Base-by-base conservation (phyloP, 2,888 invertebrate species). In the Osmoderma eremita region DNA sequence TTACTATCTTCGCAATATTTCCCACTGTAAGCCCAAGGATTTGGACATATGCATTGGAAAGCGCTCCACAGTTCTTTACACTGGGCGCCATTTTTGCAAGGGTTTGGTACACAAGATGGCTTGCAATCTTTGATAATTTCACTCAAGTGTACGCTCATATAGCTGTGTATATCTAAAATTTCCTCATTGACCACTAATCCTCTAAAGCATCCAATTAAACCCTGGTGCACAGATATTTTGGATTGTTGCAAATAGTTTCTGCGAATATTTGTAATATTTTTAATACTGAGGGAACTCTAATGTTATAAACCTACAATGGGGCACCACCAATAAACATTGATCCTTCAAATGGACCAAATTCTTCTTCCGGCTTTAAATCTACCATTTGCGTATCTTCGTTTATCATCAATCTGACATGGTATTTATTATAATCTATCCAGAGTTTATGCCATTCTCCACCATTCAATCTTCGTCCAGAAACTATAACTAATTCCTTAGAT, bases 361-460 rank as follows among this genome's bases (percentile, higher is more conserved):
- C 92, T 79, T 95, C 94, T 79, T 94, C 93, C 10, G 91, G 87
- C 72, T 91, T 83, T 65, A 95, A 83, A 82, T 94, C 92, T 18
- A 94, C 89, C 93, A 95, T 94, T 84, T 92, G 90, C 77, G 90
- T 92, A 78, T 95, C 93, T 38, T 93, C 92, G 78, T 96, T 96
- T 72, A 96, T 90, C 91, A 95, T 95, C 78, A 96, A 94, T 70
- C 95, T 85, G 38, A 96, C 94, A 80, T 96, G 96, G 81, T 95
- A 93, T 79, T 93, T 91, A 83, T 96, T 95, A 80, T 95, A 95
- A 84, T 97, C 96, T 69, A 97, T 94, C 93, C 94, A 94, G 71
- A 97, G 91, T 83, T 95, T 94, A 81, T 97, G 97, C 97, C 97
- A 97, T 80, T 95, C 94, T 0, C 96, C 97, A 58, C 93, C 92